phyloP scores from a whole-genome alignment of 2,797 vertebrate species.

The Margarornis squamiger region DNA sequence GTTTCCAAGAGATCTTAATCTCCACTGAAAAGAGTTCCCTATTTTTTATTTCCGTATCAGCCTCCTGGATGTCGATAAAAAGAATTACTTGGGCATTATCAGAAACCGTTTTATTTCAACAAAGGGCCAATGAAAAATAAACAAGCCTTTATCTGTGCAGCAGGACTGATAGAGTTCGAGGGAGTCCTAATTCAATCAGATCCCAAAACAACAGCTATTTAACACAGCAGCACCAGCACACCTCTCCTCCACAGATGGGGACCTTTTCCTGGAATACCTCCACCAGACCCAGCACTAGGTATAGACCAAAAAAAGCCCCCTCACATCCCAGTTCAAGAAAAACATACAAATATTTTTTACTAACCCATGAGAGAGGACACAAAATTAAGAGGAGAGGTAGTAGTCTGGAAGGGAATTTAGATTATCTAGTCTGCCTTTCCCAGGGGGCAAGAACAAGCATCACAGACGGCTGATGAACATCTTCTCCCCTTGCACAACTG shows the following conservation, averaged over 20 bases:
- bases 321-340: background rate
- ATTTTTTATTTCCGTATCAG: constrained; percentile 76
- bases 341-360: background rate
- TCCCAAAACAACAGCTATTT: constrained; percentile 24
- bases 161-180: constrained; percentile 64
- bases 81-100: constrained; percentile 80
- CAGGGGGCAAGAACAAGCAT: background rate
- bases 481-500: accelerated
- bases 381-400: background rate
- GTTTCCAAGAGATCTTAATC: constrained; percentile 74
- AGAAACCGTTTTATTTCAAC: constrained; percentile 72
- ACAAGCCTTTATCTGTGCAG: constrained; percentile 74
- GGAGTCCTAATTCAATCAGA: constrained; percentile 74
- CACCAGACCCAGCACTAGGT: background rate
- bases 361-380: background rate
- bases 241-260: background rate
- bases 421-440: background rate
- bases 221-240: background rate
- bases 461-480: background rate
- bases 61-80: constrained; percentile 72
- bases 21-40: constrained; percentile 74
- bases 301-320: accelerated
- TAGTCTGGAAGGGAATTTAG: background rate
- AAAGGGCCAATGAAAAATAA: constrained; percentile 73
- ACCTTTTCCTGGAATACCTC: background rate